Evolutionary conservation across 2,797 vertebrate genomes (phyloP).

Genomic region (Potorous gilbertii): DNA sequence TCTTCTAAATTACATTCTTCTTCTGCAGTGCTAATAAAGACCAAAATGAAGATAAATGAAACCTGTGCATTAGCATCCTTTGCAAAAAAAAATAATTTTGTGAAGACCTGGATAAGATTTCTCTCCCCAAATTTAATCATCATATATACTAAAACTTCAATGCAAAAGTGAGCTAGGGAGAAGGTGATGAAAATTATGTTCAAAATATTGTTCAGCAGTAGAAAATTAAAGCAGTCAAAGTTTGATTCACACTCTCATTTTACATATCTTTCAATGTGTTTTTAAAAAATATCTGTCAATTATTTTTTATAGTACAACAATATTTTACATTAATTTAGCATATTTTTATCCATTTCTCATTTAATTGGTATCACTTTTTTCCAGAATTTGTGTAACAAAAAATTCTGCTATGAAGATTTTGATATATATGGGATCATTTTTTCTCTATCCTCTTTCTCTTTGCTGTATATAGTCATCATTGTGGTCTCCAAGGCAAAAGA

Average conservation of each 20-base stretch:
- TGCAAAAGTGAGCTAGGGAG: not conserved
- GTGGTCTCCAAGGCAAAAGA: not conserved
- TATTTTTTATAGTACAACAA: no score
- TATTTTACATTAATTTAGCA: not conserved
- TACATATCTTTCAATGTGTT: not conserved
- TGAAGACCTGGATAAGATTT: not conserved
- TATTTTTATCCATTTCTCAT: no score
- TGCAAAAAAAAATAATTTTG: not conserved
- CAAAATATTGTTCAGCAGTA: not conserved
- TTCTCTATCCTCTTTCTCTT: not conserved
- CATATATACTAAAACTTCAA: not conserved
- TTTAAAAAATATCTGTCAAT: not conserved
- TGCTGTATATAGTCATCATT: not conserved
- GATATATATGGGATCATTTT: not conserved
- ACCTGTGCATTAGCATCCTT: no score
- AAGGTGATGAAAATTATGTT: not conserved
- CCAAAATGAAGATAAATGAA: not conserved
- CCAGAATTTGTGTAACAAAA: not conserved
- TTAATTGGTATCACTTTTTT: not conserved
- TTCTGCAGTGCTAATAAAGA: not conserved
- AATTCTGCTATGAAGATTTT: no score
- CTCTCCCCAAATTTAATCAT: not conserved
- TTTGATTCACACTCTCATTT: not conserved
- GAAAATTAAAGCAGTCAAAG: not conserved
- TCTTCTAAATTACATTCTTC: not conserved